Evolutionary conservation across 2,888 invertebrate species (phyloP).

Genomic region (Entomobrya multifasciata): DNA sequence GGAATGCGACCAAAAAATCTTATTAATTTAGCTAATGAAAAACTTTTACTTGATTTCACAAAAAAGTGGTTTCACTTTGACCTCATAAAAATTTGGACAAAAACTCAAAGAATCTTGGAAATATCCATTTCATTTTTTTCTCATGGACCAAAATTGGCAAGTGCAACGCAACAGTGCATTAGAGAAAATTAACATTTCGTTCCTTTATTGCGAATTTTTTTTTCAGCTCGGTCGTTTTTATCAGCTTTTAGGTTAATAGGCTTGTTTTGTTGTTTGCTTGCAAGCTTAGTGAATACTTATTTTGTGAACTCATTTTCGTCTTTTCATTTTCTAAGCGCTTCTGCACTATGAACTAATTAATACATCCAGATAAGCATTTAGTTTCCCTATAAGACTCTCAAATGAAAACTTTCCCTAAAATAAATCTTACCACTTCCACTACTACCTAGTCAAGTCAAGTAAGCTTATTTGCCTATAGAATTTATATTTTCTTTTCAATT

Average conservation of each 20-base stretch:
- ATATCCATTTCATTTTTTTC: background rate
- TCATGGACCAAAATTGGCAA: background rate
- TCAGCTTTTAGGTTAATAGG: conserved; percentile 48
- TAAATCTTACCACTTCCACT: background rate
- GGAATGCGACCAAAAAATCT: background rate
- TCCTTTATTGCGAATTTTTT: background rate
- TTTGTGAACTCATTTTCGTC: background rate
- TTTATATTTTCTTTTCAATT: background rate
- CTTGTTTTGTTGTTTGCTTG: background rate
- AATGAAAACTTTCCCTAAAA: conserved; percentile 14
- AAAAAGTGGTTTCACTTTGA: background rate
- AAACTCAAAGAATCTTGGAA: background rate
- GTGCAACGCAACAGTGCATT: too few relatives aligned
- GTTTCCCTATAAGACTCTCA: conserved; percentile 21
- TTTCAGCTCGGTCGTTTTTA: background rate
- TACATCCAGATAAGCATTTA: conserved; percentile 3
- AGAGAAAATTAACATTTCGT: background rate
- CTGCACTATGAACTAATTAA: background rate
- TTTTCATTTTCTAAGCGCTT: background rate
- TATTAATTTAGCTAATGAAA: conserved; percentile 26
- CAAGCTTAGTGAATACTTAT: too few relatives aligned
- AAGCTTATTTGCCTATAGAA: background rate
- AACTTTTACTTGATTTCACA: background rate
- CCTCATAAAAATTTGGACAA: background rate
- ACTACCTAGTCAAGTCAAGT: background rate